Percentiles rank a stretch among this genome's conserved stretches.
phyloP scores from a whole-genome alignment of 2,888 invertebrate species.

The Priocnemis perturbator region DNA sequence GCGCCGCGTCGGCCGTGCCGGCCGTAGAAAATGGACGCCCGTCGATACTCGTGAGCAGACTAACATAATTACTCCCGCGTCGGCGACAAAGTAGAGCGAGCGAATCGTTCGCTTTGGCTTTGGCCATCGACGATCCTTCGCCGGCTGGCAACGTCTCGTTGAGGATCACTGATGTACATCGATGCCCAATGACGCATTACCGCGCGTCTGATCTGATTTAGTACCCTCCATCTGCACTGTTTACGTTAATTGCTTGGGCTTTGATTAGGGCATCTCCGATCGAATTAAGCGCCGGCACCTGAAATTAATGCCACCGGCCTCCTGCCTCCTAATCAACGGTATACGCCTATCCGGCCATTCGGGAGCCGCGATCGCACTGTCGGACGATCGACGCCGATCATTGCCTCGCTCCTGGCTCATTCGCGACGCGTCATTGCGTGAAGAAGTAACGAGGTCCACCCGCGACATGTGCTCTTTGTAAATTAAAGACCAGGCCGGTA shows the following conservation, averaged over 20 bases:
- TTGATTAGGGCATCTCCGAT: constrained; percentile 52
- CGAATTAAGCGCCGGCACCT: constrained; percentile 31
- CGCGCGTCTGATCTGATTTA: constrained; percentile 52
- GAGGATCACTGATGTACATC: constrained; percentile 5
- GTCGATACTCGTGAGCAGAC: no score
- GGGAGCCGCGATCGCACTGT: no score
- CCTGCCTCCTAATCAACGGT: constrained; percentile 2
- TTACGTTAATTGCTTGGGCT: constrained; percentile 55
- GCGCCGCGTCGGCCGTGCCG: no score
- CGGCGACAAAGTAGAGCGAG: constrained; percentile 1
- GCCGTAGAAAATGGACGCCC: no score
- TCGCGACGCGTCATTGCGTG: neutral
- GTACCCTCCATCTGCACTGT: constrained; percentile 55
- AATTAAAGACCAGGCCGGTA: neutral
- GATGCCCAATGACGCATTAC: constrained; percentile 51
- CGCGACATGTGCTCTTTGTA: neutral
- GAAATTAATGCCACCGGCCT: constrained; percentile 44
- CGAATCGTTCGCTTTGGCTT: neutral
- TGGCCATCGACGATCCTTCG: neutral
- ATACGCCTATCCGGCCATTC: neutral
- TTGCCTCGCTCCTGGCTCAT: no score
- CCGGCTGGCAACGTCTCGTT: neutral
- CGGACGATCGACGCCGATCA: no score
- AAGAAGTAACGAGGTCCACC: neutral
- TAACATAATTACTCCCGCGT: neutral